Evolutionary conservation across 2,888 invertebrate species (phyloP), one percentile per base, ranked within the genome.

Genomic region (Syrista parreyssii): DNA sequence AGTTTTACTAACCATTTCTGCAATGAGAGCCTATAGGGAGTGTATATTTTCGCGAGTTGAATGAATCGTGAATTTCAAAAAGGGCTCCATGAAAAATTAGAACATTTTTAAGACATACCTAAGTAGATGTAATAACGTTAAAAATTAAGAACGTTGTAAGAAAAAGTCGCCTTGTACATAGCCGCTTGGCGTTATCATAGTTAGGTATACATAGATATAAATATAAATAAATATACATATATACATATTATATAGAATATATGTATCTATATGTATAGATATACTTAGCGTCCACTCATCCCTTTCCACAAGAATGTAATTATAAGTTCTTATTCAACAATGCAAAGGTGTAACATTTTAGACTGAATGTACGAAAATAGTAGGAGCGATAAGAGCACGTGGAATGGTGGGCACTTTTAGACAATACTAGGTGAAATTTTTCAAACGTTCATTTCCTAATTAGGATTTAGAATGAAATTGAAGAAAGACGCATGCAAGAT

Each of bases 371-470:
- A 84, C 82, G 82, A 84, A 84, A 55, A 78, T 79, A 80, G 76
- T 74, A 68, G 75, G 74, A 79, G 74, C 79, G 79, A 76, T 40
- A 78, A 75, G 77, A 79, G 76, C 71, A 76, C 76, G 80, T 84
- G 80, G 76, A 79, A 79, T 77, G 68, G 78, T 75, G 81, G 79
- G 84, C 87, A 88, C 85, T 84, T 84, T 86, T 89, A 89, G 90
- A 90, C 89, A 90, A 90, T 90, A 90, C 88, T 84, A 84, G 85
- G 79, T 55, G 81, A 78, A 79, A 81, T 86, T 85, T 85, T 74
- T 83, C 83, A 81, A 81, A 73, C 75, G 82, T 83, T 86, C 79
- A 82, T 82, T 85, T 86, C 71, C 76, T 80, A 75, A 83, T 82
- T 82, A 75, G 78, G 74, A 75, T 81, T 82, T 83, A 71, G 80